Evolutionary conservation across 2,797 vertebrate genomes (phyloP), one percentile per base, ranked within the genome.

Genomic region (Chelidonichthys spinosus): DNA sequence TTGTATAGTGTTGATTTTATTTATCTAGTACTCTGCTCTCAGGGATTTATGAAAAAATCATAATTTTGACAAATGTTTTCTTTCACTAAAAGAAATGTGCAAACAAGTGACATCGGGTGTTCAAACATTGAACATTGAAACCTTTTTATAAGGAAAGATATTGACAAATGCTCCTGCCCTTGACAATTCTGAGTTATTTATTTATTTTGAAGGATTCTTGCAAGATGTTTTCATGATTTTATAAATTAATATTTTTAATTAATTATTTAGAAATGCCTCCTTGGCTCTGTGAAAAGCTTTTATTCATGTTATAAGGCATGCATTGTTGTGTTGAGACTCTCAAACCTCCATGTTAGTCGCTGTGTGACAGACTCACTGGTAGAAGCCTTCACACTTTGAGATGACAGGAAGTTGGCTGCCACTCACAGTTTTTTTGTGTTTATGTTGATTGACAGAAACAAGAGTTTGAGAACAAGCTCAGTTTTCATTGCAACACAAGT

Each of bases 331-430:
- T 9, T 40, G 13, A 42, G 59, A 46, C 50, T 13, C 9, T 75
- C 11, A 43, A 36, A 13, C 17, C 11, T 10, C 15, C 40, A 17
- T 60, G 25, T 25, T 25, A 1, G 25, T 56, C 32, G 11, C 4
- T 15, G 6, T 53, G 61, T 47, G 47, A 25, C 1, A 46, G 32
- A 8, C 13, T 49, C 10, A 55, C 5, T 44, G 58, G 11, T 14
- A 47, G 63, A 47, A 46, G 49, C 11, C 9, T 42, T 49, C 6
- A 32, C 3, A 33, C 4, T 10, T 13, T 3, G 50, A 62, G 32
- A 73, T 13, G 35, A 55, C 35, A 69, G 15, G 35, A 53, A 62
- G 4, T 6, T 55, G 73, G 4, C 43, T 47, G 39, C 46, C 46
- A 33, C 32, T 17, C 3, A 60, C 60, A 0, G 33, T 39, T 63